Base-by-base conservation (phyloP, 2,888 invertebrate species). In the Troilus luridus region DNA sequence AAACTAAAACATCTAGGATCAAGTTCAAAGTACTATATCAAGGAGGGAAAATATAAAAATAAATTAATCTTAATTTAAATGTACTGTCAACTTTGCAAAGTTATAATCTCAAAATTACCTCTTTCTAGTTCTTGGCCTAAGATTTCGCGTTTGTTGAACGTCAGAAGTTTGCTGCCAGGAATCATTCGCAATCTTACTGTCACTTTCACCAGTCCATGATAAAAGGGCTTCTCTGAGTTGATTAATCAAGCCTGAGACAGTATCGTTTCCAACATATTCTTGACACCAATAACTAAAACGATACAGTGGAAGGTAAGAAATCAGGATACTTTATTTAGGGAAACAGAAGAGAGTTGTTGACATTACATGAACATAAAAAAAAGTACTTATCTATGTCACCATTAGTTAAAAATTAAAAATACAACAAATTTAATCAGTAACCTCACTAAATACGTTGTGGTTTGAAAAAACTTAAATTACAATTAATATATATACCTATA, bases 241-340 rank as follows among this genome's bases (percentile, higher is more conserved):
- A 93, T 95, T 95, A 93, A 96, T 95, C 92, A 94, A 94, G 85
- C 95, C 94, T 93, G 95, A 94, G 92, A 95, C 95, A 77, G 96
- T 95, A 94, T 97, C 97, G 94, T 97, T 97, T 93, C 96, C 95
- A 90, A 97, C 96, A 95, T 96, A 97, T 93, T 97, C 97, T 94
- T 97, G 97, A 95, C 97, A 97, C 11, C 89, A 85, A 89, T 93
- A 93, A 90, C 93, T 93, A 92, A 77, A 92, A 92, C 27, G 1
- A 77, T 27, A 77, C 7, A 41, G 17, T 17, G 17, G 90, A 88
- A 91, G 67, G 88, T n/a, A 91, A 89, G 41, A 56, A 81, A 24
- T 77, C 24, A 12, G 27, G 17, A 58, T 10, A 88, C 58, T 6
- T n/a, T 88, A 9, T 59, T 41, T 5, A 58, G 54, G 54, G n/a